A percentile compares a stretch with the other conserved stretches of the same genome.
Conservation (phyloP, 2,797 vertebrate genomes). For the Coreius guichenoti region DNA sequence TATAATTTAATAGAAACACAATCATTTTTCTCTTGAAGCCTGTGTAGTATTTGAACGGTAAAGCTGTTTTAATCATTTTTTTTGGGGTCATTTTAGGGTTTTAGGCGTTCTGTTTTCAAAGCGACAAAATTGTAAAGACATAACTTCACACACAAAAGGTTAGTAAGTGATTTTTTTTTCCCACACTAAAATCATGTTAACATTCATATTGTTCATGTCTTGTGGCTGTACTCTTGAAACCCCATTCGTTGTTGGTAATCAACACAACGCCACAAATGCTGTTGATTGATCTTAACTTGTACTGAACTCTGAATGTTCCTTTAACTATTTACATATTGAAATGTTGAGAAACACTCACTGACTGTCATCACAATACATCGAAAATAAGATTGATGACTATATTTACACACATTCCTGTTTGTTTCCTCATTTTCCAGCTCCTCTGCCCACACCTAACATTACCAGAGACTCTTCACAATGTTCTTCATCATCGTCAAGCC, state of each 20-base stretch:
- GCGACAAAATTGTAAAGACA: background rate
- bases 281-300: background rate
- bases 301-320: background rate
- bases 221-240: background rate
- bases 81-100: background rate
- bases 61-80: background rate
- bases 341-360: background rate
- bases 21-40: background rate
- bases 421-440: background rate
- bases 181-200: background rate
- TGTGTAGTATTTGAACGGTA: background rate
- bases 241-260: background rate
- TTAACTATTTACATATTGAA: background rate
- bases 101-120: background rate
- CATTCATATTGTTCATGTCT: background rate
- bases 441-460: background rate
- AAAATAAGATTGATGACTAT: background rate
- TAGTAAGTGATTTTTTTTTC: background rate
- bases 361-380: background rate
- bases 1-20: background rate
- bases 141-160: background rate
- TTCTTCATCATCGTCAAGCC: background rate
- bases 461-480: background rate
- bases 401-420: background rate
- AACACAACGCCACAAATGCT: background rate